phyloP scores from a whole-genome alignment of 2,888 invertebrate species.

The Clistopyga incitator region DNA sequence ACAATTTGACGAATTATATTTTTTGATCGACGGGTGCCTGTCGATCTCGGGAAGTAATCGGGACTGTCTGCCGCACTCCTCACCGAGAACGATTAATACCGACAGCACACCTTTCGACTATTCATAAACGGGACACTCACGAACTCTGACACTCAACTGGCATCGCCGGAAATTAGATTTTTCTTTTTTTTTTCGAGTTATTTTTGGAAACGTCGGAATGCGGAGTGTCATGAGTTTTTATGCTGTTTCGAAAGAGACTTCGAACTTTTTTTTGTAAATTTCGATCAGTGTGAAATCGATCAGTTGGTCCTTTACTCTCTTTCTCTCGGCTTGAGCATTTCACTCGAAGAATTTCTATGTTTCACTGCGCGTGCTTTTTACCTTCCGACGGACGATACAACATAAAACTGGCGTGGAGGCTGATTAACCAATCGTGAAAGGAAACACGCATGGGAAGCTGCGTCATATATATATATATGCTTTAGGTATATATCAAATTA shows the following conservation, averaged over 20 bases:
- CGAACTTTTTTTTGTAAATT: slow-evolving; percentile 12
- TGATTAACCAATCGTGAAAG: not conserved
- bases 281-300: slow-evolving; percentile 31
- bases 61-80: slow-evolving; percentile 34
- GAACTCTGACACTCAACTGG: not conserved
- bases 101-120: not conserved
- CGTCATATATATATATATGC: not conserved
- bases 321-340: slow-evolving; percentile 11
- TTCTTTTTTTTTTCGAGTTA: not conserved
- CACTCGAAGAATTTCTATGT: slow-evolving; percentile 6
- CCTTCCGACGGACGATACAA: not conserved
- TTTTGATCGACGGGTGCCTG: slow-evolving; percentile 21
- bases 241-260: too few species aligned
- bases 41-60: slow-evolving; percentile 28
- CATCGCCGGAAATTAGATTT: not conserved
- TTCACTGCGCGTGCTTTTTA: not conserved
- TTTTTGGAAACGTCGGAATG: not conserved
- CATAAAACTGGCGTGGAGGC: not conserved
- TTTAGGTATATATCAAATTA: slow-evolving; percentile 1
- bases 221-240: not conserved
- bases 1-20: too few species aligned
- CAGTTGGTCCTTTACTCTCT: slow-evolving; percentile 30
- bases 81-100: not conserved
- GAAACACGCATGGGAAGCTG: not conserved
- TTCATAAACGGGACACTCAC: not conserved